Evolutionary conservation across 2,113 vertebrate genomes (phyloP).

Genomic region (Tetrax tetrax): DNA sequence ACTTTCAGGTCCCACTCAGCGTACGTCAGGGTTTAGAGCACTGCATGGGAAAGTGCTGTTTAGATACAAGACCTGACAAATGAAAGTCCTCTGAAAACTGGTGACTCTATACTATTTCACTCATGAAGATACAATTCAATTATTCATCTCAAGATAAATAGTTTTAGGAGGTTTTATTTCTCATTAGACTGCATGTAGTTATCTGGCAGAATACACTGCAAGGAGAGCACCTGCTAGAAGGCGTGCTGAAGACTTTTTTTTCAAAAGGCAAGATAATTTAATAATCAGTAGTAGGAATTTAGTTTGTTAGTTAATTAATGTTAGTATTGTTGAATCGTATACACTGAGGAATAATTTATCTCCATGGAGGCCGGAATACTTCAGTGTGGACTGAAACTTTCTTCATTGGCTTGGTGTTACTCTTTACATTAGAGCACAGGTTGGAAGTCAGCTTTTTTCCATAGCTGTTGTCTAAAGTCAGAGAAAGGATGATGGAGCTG

Average conservation of each 20-base stretch:
- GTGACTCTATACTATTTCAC: not conserved
- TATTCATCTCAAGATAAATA: not conserved
- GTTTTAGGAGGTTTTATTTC: not conserved
- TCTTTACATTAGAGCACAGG: not conserved
- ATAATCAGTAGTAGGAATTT: not conserved
- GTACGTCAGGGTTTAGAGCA: not conserved
- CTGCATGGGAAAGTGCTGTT: not conserved
- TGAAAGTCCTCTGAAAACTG: not conserved
- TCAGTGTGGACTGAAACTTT: not conserved
- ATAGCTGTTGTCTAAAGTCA: not conserved
- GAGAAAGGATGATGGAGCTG: not conserved
- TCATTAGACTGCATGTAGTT: not conserved
- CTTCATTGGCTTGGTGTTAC: not conserved
- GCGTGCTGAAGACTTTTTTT: not conserved
- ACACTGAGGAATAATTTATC: not conserved
- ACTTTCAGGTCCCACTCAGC: not conserved
- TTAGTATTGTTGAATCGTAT: not conserved
- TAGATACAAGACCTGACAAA: not conserved
- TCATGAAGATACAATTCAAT: not conserved
- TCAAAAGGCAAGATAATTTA: not conserved
- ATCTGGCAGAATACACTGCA: not conserved
- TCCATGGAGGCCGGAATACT: not conserved
- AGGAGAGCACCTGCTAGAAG: not conserved
- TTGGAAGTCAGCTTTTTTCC: not conserved
- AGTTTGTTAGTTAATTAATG: not conserved